Base-by-base conservation (phyloP, 2,888 invertebrate species). In the Drosophila glabriapex region DNA sequence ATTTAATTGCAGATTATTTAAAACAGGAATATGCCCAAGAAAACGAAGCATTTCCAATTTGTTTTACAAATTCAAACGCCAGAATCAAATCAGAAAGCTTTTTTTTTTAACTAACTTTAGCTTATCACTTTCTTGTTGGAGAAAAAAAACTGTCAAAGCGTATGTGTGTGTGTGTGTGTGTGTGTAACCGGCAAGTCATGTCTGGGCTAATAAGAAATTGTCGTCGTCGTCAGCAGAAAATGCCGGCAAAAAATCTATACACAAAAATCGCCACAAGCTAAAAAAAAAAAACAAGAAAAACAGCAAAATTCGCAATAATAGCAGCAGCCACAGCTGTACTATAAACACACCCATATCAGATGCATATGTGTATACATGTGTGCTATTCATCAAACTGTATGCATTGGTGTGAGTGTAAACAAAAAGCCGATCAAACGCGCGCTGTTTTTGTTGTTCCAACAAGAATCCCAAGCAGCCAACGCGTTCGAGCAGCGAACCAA, bases 351-450 rank as follows among this genome's bases (percentile, higher is more conserved):
- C 59, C 16, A 61, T 10, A 64, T 14, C 22, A 46, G 29, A 60
- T 49, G 2, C 37, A 37, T 19, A 37, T 22, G 31, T 14, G 53
- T 29, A 29, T 19, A 16, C 22, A 46, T 46, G 46, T 22, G 22
- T 22, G 53, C n/a, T 43, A 28, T 58, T 43, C 58, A 58, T 58
- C 31, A 58, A 39, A 31, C 28, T 61, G 35, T 43, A n/a, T 39
- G 25, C 37, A 58, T 56, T 78, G 72, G 86, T 83, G 72, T 85
- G 81, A 86, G 85, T 75, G 89, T 90, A 90, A 87, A 86, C 90
- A 87, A 86, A 86, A 80, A 74, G 83, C 80, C 85, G 86, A 83
- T 88, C 90, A 85, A 85, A 83, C 85, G 70, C 59, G 73, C 59
- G 63, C 64, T 66, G 71, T 62, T 75, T 63, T 53, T 70, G 76